Evolutionary conservation across 2,113 vertebrate species (phyloP).

Genomic region (Eleginops maclovinus): DNA sequence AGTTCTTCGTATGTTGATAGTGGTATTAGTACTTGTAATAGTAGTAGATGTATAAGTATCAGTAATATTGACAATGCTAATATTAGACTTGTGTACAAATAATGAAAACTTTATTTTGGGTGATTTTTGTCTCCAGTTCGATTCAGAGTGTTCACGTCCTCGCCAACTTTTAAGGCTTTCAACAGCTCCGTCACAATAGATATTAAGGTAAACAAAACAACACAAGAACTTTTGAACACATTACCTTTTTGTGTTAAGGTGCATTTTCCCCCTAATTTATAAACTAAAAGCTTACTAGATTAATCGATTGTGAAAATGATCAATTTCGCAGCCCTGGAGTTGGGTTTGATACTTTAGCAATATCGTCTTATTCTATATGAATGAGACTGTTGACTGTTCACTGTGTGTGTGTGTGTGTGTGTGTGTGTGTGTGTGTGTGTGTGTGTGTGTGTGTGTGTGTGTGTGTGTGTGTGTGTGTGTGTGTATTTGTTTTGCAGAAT

Average conservation of each 20-base stretch:
- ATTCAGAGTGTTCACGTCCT: constrained; percentile 76
- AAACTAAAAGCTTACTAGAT: background rate
- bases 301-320: background rate
- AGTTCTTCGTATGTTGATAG: background rate
- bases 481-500: constrained; percentile 65
- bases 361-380: no score
- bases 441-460: background rate
- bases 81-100: background rate
- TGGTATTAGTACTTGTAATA: background rate
- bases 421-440: no score
- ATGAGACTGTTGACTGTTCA: no score
- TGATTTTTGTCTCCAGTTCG: constrained; percentile 58
- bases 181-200: constrained; percentile 70
- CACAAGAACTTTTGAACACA: background rate
- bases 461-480: constrained; percentile 6
- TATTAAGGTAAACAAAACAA: constrained; percentile 68
- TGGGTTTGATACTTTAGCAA: no score
- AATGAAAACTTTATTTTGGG: background rate
- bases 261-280: background rate
- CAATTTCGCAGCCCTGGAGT: no score
- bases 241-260: background rate
- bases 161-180: constrained; percentile 67
- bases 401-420: no score
- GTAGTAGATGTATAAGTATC: background rate
- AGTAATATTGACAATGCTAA: background rate